Evolutionary conservation across 2,888 invertebrate species (phyloP).

Genomic region (Drosophila sordidapex): DNA sequence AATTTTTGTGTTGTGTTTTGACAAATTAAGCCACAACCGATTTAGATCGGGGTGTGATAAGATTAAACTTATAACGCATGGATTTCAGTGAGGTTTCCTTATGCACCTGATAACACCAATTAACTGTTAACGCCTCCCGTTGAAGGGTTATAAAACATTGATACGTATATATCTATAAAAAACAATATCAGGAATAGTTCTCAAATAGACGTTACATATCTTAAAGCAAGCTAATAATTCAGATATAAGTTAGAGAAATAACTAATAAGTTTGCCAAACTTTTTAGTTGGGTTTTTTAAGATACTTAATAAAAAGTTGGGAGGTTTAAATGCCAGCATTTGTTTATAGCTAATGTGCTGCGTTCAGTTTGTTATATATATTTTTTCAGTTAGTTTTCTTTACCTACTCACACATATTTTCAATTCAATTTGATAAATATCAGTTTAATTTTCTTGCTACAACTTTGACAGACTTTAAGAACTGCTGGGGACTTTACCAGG

Average conservation of each 20-base stretch:
- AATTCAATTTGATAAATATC: background rate
- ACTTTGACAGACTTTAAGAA: background rate
- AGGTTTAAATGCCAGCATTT: no score
- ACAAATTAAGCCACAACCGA: background rate
- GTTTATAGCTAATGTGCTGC: background rate
- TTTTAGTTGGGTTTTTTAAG: no score
- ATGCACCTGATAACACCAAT: background rate
- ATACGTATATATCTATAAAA: background rate
- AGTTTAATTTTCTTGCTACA: background rate
- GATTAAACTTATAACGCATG: background rate
- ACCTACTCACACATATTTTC: background rate
- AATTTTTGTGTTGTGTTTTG: constrained; percentile 2
- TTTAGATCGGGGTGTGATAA: background rate
- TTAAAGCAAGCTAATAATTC: no score
- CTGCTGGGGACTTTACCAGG: background rate
- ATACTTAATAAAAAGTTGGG: background rate
- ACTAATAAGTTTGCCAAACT: no score
- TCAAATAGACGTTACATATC: background rate
- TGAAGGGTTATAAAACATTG: background rate
- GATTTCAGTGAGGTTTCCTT: background rate
- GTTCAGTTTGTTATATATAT: no score
- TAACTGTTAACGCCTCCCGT: background rate
- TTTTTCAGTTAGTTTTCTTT: background rate
- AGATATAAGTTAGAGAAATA: no score
- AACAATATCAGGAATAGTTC: background rate